Percentiles rank a stretch among this genome's conserved stretches.
Evolutionary conservation across 2,888 invertebrate genomes (phyloP).

Genomic region (Amblyjoppa fuscipennis): DNA sequence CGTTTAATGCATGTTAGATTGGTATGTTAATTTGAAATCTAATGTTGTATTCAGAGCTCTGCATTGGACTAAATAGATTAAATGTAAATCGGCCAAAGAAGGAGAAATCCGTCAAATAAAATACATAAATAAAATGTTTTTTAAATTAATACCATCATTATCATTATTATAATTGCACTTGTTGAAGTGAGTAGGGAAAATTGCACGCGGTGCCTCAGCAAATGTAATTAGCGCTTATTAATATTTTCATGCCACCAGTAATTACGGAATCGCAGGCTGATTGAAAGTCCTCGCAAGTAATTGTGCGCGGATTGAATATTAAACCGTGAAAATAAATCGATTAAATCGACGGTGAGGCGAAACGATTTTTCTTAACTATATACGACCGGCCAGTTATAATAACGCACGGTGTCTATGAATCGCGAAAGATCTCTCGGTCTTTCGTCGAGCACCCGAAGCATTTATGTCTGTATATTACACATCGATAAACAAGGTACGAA

Average conservation of each 20-base stretch:
- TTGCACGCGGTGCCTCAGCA: not conserved
- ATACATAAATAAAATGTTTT: not conserved
- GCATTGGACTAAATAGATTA: too few relatives aligned
- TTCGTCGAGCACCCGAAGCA: conserved; percentile 7
- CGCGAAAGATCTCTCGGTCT: conserved; percentile 19
- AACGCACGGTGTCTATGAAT: conserved; percentile 8
- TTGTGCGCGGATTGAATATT: conserved; percentile 28
- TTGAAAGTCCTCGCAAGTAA: conserved; percentile 31
- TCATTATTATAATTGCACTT: not conserved
- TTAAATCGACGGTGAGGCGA: conserved; percentile 37
- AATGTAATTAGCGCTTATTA: conserved; percentile 38
- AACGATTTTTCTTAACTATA: conserved; percentile 25
- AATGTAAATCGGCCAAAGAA: too few relatives aligned
- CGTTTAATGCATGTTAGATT: too few relatives aligned
- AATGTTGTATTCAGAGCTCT: too few relatives aligned
- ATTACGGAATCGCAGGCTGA: conserved; percentile 27
- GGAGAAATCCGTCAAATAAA: too few relatives aligned
- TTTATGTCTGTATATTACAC: not conserved
- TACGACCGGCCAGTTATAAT: not conserved
- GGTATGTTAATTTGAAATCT: too few relatives aligned
- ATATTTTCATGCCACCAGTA: conserved; percentile 16
- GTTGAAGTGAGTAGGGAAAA: conserved; percentile 1
- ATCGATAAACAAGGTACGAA: conserved; percentile 18
- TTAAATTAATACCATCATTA: not conserved
- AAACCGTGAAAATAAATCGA: conserved; percentile 38